These are phyloP conservation scores for Limnothrissa miodon DNA, from an alignment of 2,113 vertebrate species.

Conservation along the genomic window DNA sequence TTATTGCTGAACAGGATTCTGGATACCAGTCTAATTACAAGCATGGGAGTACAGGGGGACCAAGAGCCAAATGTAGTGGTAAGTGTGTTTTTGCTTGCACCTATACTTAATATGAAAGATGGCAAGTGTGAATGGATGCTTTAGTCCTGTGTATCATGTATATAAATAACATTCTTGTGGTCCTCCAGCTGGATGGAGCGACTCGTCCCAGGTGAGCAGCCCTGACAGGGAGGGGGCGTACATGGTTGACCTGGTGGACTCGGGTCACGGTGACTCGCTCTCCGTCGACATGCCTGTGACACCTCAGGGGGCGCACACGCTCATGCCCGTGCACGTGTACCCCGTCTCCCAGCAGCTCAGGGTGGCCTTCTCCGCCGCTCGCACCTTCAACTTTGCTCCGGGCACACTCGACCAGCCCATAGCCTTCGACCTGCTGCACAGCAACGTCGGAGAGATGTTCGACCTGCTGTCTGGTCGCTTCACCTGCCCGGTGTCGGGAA, in stretches of 20 bases:
- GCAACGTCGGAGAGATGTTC: constrained; percentile 91
- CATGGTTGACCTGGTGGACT: constrained; percentile 83
- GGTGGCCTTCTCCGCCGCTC: constrained; percentile 92
- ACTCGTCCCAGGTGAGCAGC: constrained; percentile 92
- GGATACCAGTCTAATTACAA: constrained; percentile 83
- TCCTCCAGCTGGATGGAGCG: constrained; percentile 83
- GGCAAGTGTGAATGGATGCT: too few relatives aligned
- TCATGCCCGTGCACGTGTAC: constrained; percentile 86
- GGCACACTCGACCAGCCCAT: constrained; percentile 96
- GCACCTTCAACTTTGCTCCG: constrained; percentile 90
- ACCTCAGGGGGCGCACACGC: constrained; percentile 71
- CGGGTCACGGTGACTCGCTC: constrained; percentile 85
- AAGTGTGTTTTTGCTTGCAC: constrained; percentile 45
- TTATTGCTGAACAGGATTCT: constrained; percentile 71
- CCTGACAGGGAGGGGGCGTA: constrained; percentile 83
- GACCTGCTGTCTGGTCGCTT: constrained; percentile 89
- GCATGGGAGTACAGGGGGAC: constrained; percentile 68
- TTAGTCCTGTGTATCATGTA: neutral
- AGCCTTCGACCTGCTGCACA: constrained; percentile 90
- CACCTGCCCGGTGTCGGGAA: constrained; percentile 87
- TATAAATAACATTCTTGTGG: neutral
- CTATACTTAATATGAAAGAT: too few relatives aligned
- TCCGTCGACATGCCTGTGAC: constrained; percentile 81
- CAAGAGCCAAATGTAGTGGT: constrained; percentile 79
- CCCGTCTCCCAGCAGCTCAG: constrained; percentile 85